Conservation (phyloP, 2,113 vertebrate species). For the Hystrix cristata region DNA sequence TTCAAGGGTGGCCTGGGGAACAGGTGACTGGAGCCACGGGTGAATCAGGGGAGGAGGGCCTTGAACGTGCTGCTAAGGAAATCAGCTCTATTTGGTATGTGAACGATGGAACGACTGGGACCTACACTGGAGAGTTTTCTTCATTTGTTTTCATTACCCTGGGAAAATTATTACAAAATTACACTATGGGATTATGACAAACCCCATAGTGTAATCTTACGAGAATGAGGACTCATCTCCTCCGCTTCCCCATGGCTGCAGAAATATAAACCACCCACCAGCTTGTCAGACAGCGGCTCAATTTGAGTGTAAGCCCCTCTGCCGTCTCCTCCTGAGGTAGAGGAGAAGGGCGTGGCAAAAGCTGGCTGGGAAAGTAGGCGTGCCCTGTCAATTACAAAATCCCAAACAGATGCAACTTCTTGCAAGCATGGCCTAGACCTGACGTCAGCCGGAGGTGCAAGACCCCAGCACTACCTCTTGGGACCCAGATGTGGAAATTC, state of each 20-base stretch:
- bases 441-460: no score
- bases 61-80: background rate
- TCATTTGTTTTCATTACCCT: conserved; percentile 10
- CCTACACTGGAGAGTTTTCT: background rate
- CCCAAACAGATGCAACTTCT: no score
- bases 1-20: background rate
- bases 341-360: no score
- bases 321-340: background rate
- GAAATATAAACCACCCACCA: background rate
- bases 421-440: no score
- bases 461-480: no score
- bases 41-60: background rate
- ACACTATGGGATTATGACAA: background rate
- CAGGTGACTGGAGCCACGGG: background rate
- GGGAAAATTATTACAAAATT: background rate
- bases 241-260: background rate
- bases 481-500: no score
- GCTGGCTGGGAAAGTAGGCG: no score
- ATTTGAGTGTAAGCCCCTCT: background rate
- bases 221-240: background rate
- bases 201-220: background rate
- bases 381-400: no score
- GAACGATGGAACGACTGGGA: background rate
- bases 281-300: background rate
- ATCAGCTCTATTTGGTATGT: background rate